Conservation (phyloP, 2,797 vertebrate species). For the Acropternis orthonyx region DNA sequence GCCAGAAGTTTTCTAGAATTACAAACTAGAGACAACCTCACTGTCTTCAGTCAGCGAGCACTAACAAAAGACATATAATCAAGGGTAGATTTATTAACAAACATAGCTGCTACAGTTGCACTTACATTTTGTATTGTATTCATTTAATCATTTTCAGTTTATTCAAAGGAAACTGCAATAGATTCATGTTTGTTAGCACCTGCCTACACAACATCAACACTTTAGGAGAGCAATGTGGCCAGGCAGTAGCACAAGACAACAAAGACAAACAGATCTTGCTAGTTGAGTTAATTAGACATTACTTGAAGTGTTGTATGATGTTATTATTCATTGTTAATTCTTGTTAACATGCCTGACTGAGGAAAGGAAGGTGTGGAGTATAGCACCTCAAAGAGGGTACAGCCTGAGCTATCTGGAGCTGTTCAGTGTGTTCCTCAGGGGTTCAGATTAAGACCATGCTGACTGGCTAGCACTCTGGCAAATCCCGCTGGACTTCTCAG, state of each 20-base stretch:
- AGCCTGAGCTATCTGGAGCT: not conserved
- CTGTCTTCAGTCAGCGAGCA: not conserved
- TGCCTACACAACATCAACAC: slow-evolving; percentile 7
- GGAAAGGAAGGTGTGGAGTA: not conserved
- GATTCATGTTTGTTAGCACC: slow-evolving; percentile 25
- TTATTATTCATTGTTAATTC: not conserved
- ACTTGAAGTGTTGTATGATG: not conserved
- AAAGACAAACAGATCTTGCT: not conserved
- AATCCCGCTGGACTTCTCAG: not conserved
- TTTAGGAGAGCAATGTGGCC: not conserved
- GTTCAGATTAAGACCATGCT: accelerated
- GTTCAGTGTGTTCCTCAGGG: not conserved
- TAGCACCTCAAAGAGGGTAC: not conserved
- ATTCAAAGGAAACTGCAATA: not conserved
- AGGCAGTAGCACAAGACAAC: not conserved
- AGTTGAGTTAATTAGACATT: not conserved
- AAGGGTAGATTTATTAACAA: not conserved
- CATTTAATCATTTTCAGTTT: slow-evolving; percentile 9
- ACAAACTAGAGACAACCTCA: not conserved
- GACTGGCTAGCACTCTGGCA: not conserved
- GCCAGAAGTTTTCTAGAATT: not conserved
- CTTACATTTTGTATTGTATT: not conserved
- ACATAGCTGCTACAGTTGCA: not conserved
- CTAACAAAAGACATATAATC: not conserved
- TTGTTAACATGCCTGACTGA: not conserved